phyloP scores from a whole-genome alignment of 1,140 invertebrate species.

The Babylonia areolata region DNA sequence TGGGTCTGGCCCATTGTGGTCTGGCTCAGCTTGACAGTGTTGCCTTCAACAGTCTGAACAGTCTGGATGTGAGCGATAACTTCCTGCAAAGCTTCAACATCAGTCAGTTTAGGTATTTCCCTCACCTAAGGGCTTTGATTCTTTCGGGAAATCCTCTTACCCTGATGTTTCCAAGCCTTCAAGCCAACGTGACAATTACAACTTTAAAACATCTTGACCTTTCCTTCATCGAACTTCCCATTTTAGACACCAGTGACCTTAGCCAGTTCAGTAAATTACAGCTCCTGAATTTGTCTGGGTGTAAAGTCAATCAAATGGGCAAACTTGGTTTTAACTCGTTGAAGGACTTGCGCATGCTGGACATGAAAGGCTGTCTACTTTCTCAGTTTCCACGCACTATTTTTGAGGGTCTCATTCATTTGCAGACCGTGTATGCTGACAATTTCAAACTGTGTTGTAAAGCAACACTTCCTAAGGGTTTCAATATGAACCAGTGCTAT shows the following conservation, averaged over 20 bases:
- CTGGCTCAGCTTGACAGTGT: too few relatives aligned
- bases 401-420: constrained; percentile 39
- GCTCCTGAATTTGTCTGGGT: not conserved
- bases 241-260: too few relatives aligned
- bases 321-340: not conserved
- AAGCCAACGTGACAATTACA: not conserved
- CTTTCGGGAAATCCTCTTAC: constrained; percentile 23
- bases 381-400: constrained; percentile 26
- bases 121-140: constrained; percentile 18
- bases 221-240: not conserved
- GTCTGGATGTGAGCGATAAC: constrained; percentile 40
- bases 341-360: not conserved
- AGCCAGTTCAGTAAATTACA: too few relatives aligned
- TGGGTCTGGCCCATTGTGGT: too few relatives aligned
- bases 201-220: constrained; percentile 13
- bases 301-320: too few relatives aligned
- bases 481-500: constrained; percentile 44
- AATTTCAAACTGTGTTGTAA: constrained; percentile 51
- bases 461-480: constrained; percentile 9
- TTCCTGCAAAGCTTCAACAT: not conserved
- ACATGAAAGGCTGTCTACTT: not conserved
- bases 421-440: constrained; percentile 45
- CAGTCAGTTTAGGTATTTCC: not conserved
- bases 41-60: not conserved
- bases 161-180: not conserved